Percentiles rank a stretch among this genome's conserved stretches.
Conservation (phyloP, 2,888 invertebrate genomes). For the Seira musarum region DNA sequence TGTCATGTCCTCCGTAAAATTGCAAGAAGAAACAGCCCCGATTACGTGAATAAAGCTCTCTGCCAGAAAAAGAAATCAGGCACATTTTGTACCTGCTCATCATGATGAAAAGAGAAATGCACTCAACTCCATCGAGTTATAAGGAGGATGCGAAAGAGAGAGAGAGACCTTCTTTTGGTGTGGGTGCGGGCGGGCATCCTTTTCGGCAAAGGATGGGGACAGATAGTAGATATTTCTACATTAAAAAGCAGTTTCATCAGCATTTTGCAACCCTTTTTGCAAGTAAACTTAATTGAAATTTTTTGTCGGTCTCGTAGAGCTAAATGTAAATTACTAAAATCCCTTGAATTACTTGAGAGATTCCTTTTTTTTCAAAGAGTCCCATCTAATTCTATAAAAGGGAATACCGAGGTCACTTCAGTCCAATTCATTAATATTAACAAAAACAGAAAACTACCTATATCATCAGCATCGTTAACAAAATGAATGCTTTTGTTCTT, state of each 20-base stretch:
- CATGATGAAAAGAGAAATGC: background rate
- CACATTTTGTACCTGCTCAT: background rate
- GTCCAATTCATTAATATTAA: background rate
- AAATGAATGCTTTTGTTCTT: background rate
- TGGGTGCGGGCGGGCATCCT: background rate
- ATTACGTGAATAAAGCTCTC: background rate
- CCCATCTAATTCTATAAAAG: background rate
- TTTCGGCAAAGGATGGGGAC: no score
- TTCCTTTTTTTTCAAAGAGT: background rate
- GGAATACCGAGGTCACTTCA: background rate
- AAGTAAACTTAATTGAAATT: background rate
- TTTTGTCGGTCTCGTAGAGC: background rate
- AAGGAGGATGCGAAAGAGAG: no score
- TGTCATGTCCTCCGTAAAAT: constrained; percentile 28
- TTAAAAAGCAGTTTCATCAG: background rate
- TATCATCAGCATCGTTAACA: background rate
- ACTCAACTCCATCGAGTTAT: no score
- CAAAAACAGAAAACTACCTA: background rate
- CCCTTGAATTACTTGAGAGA: background rate
- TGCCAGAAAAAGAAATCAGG: background rate
- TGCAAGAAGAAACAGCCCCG: background rate
- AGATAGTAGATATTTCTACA: background rate
- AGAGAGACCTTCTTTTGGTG: background rate
- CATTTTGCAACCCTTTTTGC: background rate
- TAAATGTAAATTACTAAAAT: background rate